A percentile compares a stretch with the other conserved stretches of the same genome.
These are phyloP conservation scores for Subacronicta megacephala DNA, from an alignment of 2,888 invertebrate species.

Conservation along the genomic window DNA sequence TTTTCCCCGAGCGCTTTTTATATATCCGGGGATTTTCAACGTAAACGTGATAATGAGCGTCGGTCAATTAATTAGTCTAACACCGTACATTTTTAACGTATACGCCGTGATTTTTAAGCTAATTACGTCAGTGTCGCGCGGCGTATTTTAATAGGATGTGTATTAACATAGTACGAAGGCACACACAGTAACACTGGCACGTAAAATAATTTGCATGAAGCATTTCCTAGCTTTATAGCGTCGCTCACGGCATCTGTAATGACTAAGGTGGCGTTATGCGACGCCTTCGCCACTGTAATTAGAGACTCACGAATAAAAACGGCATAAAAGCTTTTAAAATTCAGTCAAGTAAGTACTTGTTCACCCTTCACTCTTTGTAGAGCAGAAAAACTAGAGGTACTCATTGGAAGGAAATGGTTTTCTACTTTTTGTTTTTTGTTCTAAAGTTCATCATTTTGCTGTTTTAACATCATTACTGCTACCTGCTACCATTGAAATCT, in stretches of 20 bases:
- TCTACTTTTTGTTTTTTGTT: slow-evolving; percentile 30
- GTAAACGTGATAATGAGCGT: slow-evolving; percentile 63
- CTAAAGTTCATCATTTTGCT: slow-evolving; percentile 25
- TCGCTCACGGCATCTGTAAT: slow-evolving; percentile 84
- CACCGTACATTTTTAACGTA: slow-evolving; percentile 28
- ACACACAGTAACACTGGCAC: slow-evolving; percentile 30
- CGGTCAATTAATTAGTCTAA: slow-evolving; percentile 56
- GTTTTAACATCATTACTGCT: background rate
- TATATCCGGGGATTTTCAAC: slow-evolving; percentile 51
- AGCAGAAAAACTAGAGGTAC: slow-evolving; percentile 39
- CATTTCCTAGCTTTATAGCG: slow-evolving; percentile 80
- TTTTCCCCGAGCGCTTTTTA: slow-evolving; percentile 52
- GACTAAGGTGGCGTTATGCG: slow-evolving; percentile 80
- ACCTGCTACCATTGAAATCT: no score
- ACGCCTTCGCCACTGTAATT: slow-evolving; percentile 83
- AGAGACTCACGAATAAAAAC: slow-evolving; percentile 77
- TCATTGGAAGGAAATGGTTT: slow-evolving; percentile 31
- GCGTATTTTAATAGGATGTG: slow-evolving; percentile 27
- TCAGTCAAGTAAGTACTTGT: slow-evolving; percentile 61
- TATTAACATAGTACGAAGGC: slow-evolving; percentile 43
- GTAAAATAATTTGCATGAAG: slow-evolving; percentile 83
- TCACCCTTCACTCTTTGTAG: slow-evolving; percentile 48
- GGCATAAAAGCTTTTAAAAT: slow-evolving; percentile 74
- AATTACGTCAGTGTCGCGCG: slow-evolving; percentile 29
- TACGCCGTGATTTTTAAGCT: slow-evolving; percentile 45